These are phyloP conservation scores for Coboldia fuscipes DNA, from an alignment of 1,140 invertebrate species.

Conservation along the genomic window DNA sequence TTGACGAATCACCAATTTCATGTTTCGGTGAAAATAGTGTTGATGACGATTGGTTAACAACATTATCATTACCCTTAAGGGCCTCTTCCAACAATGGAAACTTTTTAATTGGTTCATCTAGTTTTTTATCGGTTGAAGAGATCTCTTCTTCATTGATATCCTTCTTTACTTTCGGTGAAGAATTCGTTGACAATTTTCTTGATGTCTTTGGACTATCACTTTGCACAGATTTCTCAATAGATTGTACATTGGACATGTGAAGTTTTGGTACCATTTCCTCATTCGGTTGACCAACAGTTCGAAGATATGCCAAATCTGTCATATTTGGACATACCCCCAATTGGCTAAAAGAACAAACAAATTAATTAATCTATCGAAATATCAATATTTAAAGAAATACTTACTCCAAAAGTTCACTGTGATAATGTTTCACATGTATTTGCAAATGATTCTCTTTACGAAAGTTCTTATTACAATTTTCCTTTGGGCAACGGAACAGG, in stretches of 20 bases:
- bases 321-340: conserved; percentile 64
- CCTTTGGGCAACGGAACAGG: conserved; percentile 54
- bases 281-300: conserved; percentile 36
- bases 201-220: conserved; percentile 10
- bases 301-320: conserved; percentile 57
- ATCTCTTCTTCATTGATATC: too few species aligned
- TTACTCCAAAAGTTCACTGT: conserved; percentile 48
- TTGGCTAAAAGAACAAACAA: conserved; percentile 17
- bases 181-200: too few species aligned
- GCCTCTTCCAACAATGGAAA: too few species aligned
- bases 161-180: too few species aligned
- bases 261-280: conserved; percentile 26
- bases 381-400: neutral
- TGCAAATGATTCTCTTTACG: conserved; percentile 70
- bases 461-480: conserved; percentile 69
- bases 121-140: too few species aligned
- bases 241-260: conserved; percentile 20
- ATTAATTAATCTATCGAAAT: neutral
- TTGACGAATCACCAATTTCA: too few species aligned
- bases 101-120: too few species aligned
- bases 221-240: conserved; percentile 18
- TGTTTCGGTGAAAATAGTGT: too few species aligned
- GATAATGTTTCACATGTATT: conserved; percentile 85
- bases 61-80: too few species aligned
- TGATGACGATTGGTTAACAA: too few species aligned